Evolutionary conservation across 2,888 invertebrate species (phyloP).

Genomic region (Pristionchus mayeri): DNA sequence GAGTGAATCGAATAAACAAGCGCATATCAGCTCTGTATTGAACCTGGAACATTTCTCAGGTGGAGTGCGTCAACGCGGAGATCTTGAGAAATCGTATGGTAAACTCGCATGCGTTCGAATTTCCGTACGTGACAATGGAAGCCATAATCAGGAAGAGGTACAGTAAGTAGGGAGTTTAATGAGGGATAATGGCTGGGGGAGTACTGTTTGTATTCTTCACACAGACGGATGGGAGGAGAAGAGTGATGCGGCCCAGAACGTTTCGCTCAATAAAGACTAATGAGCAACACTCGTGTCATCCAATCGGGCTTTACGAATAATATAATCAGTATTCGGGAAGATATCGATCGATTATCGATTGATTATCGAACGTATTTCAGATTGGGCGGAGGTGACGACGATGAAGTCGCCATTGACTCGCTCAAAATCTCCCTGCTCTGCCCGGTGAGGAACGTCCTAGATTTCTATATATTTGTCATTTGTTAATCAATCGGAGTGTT

Average conservation of each 20-base stretch:
- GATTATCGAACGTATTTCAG: neutral
- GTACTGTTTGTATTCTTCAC: too few relatives aligned
- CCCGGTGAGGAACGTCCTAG: conserved; percentile 90
- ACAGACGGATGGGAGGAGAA: too few relatives aligned
- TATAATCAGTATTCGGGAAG: neutral
- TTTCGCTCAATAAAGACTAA: too few relatives aligned
- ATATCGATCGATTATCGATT: too few relatives aligned
- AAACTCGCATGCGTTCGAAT: conserved; percentile 82
- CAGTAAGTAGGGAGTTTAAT: too few relatives aligned
- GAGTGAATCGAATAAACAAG: conserved; percentile 86
- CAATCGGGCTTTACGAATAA: too few relatives aligned
- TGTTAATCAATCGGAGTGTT: too few relatives aligned
- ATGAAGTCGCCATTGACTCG: conserved; percentile 95
- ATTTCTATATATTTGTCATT: neutral
- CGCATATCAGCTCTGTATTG: too few relatives aligned
- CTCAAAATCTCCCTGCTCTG: conserved; percentile 93
- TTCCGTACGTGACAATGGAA: conserved; percentile 41
- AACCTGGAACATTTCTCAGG: too few relatives aligned
- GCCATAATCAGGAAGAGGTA: conserved; percentile 44
- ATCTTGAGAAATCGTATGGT: conserved; percentile 88
- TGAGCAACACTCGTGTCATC: too few relatives aligned
- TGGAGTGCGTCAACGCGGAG: conserved; percentile 86
- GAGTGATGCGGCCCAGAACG: too few relatives aligned
- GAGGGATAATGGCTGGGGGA: too few relatives aligned
- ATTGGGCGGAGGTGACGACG: conserved; percentile 85